These are phyloP conservation scores for Chamaetylas fuelleborni DNA, from an alignment of 2,113 vertebrate genomes.

Conservation along the genomic window DNA sequence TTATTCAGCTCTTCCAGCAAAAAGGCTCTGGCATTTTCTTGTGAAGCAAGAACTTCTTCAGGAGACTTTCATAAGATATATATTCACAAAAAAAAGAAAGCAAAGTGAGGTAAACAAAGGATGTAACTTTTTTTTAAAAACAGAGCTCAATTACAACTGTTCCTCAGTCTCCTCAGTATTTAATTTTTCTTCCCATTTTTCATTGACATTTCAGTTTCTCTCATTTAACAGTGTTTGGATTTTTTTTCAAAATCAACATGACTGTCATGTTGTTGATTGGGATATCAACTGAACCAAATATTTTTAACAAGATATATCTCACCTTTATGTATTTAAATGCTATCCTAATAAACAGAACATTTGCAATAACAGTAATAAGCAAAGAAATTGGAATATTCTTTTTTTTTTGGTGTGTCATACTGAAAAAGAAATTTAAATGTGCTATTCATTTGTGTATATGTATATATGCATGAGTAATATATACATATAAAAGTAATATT, in stretches of 20 bases:
- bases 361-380: not conserved
- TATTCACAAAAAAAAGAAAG: conserved; percentile 98
- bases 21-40: conserved; percentile 95
- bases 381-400: not conserved
- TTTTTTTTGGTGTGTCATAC: not conserved
- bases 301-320: not conserved
- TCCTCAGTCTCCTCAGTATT: not conserved
- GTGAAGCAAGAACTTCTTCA: conserved; percentile 97
- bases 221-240: not conserved
- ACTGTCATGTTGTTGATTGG: not conserved
- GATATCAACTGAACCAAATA: not conserved
- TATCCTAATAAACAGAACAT: not conserved
- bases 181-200: not conserved
- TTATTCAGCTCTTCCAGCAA: conserved; percentile 88
- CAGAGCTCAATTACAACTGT: not conserved
- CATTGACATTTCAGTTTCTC: not conserved
- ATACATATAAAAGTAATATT: conserved; percentile 64
- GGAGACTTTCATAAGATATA: conserved; percentile 94
- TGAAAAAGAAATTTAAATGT: not conserved
- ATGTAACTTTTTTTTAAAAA: not conserved
- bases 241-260: not conserved
- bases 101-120: conserved; percentile 90
- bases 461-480: conserved; percentile 66
- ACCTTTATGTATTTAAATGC: not conserved
- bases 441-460: conserved; percentile 36